Base-by-base conservation (phyloP, 2,888 invertebrate species). In the Leucoptera coffeella region DNA sequence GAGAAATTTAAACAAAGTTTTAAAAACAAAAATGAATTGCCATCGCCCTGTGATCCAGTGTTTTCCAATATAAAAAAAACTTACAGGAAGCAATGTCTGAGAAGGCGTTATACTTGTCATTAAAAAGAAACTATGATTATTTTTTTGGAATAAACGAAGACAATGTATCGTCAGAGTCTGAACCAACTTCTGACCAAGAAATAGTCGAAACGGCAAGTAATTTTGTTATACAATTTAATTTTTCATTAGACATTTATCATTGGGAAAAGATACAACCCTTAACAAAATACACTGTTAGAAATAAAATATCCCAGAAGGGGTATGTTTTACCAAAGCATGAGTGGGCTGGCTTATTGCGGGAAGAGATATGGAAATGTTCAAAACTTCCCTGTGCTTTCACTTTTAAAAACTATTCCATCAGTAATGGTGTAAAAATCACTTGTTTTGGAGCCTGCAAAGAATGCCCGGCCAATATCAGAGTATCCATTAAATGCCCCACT, bases 391-490 rank as follows among this genome's bases (percentile, higher is more conserved):
- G 22, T 11, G 8, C n/a, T 12, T 22, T 10, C 11, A 22, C 12
- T 7, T 22, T 22, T 11, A 22, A 22, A 22, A 22, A 22, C 11
- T 22, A 22, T 22, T 6, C 11, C 22, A 22, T 11, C n/a, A 10
- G 8, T 11, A 22, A 19, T 19, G 19, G 10, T 22, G 11, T 11
- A 8, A 10, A 12, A 10, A 12, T 4, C 10, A 22, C 12, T 10
- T 22, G 22, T 12, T 10, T 11, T 12, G 22, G n/a, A n/a, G n/a
- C n/a, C n/a, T n/a, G n/a, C n/a, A n/a, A n/a, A n/a, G n/a, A n/a
- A n/a, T n/a, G n/a, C n/a, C n/a, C n/a, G n/a, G n/a, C n/a, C n/a
- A n/a, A n/a, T n/a, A n/a, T n/a, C n/a, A n/a, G n/a, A n/a, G 22
- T 22, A 22, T 3, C 12, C 12, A 11, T 22, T 7, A 22, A 22